These are phyloP conservation scores for Drosophila paulistorum DNA, from an alignment of 1,140 invertebrate species.

Conservation along the genomic window DNA sequence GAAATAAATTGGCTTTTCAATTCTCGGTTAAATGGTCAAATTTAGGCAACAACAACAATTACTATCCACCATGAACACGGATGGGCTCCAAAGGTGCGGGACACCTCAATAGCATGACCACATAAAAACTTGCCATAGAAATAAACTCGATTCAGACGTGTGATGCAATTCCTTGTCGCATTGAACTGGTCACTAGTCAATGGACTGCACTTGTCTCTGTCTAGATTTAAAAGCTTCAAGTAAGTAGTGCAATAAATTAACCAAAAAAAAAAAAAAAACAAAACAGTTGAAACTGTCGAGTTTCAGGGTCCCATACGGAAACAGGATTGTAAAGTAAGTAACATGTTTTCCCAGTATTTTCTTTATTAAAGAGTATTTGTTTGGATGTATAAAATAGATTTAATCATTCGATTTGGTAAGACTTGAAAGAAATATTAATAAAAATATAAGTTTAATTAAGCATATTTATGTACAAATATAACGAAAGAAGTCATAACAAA, in stretches of 20 bases:
- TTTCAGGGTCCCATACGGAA: not conserved
- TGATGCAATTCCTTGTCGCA: slow-evolving; percentile 5
- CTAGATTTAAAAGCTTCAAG: not conserved
- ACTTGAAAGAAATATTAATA: too few relatives aligned
- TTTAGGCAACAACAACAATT: not conserved
- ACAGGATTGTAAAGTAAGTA: not conserved
- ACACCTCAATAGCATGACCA: not conserved
- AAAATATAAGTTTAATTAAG: too few relatives aligned
- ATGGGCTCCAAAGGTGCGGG: not conserved
- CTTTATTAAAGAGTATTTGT: not conserved
- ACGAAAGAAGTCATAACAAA: too few relatives aligned
- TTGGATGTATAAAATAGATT: too few relatives aligned
- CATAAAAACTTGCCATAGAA: slow-evolving; percentile 4
- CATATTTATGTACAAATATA: too few relatives aligned
- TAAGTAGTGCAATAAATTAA: not conserved
- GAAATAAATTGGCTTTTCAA: not conserved
- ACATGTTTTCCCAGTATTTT: not conserved
- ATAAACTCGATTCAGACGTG: not conserved
- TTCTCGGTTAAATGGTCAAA: not conserved
- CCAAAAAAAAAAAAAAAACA: not conserved
- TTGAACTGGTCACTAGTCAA: not conserved
- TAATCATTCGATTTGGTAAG: too few relatives aligned
- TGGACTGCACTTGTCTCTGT: not conserved
- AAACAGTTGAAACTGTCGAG: not conserved
- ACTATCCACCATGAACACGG: not conserved